Base-by-base conservation (phyloP, 2,113 vertebrate species). In the Ariopsis seemanni region DNA sequence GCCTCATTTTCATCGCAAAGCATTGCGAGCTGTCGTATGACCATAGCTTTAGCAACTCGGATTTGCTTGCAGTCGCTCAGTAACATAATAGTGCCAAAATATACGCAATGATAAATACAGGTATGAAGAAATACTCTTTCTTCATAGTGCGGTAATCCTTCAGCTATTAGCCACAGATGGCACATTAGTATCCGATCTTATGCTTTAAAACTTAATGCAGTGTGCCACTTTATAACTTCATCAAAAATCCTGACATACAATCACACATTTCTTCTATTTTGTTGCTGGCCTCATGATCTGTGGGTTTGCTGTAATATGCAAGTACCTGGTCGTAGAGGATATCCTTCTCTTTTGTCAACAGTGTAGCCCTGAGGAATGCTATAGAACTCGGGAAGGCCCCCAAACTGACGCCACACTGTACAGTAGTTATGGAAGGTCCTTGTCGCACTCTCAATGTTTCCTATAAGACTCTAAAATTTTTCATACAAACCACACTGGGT, bases 311-410 rank as follows among this genome's bases (percentile, higher is more conserved):
- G 55, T 60, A 42, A 82, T 18, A 8, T 57, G 18, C 30, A 88
- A 10, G 63, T 87, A 99, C 98, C 98, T 74, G 98, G 98, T 72
- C 98, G 95, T 53, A 99, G 96, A 0, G 98, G 98, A 91, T 99
- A 99, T 5, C 98, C 98, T 90, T 99, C 98, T 69, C 98, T 95
- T 93, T 99, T 99, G 90, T 99, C 98, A 92, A 99, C 97, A 0
- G 98, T 98, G 89, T 97, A 98, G 34, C 98, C 98, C 93, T 99
- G 98, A 72, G 98, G 97, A 93, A 99, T 99, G 93, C 97, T 99
- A 95, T 99, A 99, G 89, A 99, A 99, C 93, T 99, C 98, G 0
- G 98, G 98, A 83, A 99, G 96, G 0, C 98, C 98, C 82, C 98
- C 98, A 92, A 98, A 99, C 94, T 99, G 98, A 85, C 97, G 97